These are phyloP conservation scores for Lates calcarifer DNA, from an alignment of 2,113 vertebrate genomes.

Conservation along the genomic window DNA sequence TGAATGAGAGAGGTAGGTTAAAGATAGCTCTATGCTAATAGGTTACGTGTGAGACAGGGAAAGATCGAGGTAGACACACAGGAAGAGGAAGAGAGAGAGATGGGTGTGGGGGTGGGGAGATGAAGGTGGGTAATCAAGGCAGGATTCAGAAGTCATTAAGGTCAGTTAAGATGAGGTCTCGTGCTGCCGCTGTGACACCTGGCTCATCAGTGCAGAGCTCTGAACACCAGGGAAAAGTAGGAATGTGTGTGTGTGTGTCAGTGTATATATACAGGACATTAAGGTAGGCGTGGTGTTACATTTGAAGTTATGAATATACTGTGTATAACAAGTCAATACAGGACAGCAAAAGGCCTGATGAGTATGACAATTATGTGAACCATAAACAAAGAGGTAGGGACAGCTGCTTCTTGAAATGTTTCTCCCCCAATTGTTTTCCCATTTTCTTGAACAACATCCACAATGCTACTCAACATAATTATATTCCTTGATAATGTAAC, in stretches of 20 bases:
- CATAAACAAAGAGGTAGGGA: background rate
- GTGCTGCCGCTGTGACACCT: slow-evolving; percentile 33
- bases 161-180: slow-evolving; percentile 65
- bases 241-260: background rate
- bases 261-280: background rate
- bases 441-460: background rate
- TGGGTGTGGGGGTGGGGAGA: too few species aligned
- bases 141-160: slow-evolving; percentile 67
- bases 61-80: slow-evolving; percentile 45
- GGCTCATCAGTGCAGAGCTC: slow-evolving; percentile 52
- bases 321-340: background rate
- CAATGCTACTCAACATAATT: background rate
- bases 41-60: slow-evolving; percentile 36
- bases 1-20: slow-evolving; percentile 70
- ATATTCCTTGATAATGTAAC: background rate
- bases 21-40: slow-evolving; percentile 77
- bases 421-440: background rate
- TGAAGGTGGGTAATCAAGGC: slow-evolving; percentile 32
- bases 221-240: slow-evolving; percentile 20
- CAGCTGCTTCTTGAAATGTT: background rate
- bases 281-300: background rate
- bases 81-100: background rate
- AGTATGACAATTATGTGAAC: too few species aligned
- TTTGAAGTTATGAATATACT: background rate
- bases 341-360: too few species aligned